Evolutionary conservation across 2,797 vertebrate genomes (phyloP).

Genomic region (Borostomias antarcticus): DNA sequence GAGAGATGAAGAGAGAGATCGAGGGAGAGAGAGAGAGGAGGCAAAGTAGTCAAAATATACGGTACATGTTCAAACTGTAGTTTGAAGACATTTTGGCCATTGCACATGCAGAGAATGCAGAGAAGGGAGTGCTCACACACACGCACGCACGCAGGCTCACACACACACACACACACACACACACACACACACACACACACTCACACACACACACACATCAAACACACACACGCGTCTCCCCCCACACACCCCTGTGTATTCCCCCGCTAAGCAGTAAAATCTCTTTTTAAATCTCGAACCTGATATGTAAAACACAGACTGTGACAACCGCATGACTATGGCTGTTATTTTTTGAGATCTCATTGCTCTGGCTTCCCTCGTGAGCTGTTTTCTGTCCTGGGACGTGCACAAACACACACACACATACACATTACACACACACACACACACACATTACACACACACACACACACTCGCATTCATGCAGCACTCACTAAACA

Average conservation of each 20-base stretch:
- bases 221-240: no score
- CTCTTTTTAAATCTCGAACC: constrained; percentile 20
- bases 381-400: constrained; percentile 40
- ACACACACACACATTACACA: no score
- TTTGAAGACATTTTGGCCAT: not conserved
- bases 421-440: no score
- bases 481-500: constrained; percentile 25
- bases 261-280: constrained; percentile 17
- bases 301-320: constrained; percentile 66
- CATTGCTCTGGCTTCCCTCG: constrained; percentile 43
- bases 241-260: constrained; percentile 4
- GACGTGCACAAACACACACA: no score
- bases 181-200: not conserved
- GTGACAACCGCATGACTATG: constrained; percentile 10
- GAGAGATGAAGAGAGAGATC: constrained; percentile 1
- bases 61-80: constrained; percentile 9
- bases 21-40: not conserved
- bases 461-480: no score
- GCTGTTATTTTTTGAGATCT: constrained; percentile 44
- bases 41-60: constrained; percentile 12
- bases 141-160: not conserved
- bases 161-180: not conserved
- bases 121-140: no score
- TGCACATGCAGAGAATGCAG: no score
- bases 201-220: constrained; percentile 3